Conservation (phyloP, 1,140 invertebrate genomes). For the Drosophila quadrilineata region DNA sequence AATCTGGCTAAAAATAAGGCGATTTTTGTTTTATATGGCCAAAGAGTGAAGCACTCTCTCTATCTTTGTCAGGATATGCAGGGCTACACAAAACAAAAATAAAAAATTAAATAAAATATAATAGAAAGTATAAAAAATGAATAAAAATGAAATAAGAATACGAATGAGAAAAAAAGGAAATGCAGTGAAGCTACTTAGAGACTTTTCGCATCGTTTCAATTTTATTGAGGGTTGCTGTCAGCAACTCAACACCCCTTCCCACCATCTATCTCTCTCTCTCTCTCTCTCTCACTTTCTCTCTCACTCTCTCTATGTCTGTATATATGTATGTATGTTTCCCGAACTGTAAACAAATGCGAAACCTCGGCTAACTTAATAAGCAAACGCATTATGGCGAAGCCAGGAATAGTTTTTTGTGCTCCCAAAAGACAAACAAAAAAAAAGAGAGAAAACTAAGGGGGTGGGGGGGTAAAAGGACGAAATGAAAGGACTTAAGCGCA, state of each 20-base stretch:
- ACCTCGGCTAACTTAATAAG: conserved; percentile 63
- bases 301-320: too few species aligned
- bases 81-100: too few species aligned
- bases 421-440: neutral
- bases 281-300: neutral
- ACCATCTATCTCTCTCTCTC: neutral
- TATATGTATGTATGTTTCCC: neutral
- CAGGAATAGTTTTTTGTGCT: conserved; percentile 23
- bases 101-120: too few species aligned
- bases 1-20: too few species aligned
- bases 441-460: neutral
- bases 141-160: too few species aligned
- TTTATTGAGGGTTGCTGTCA: conserved; percentile 22
- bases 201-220: conserved; percentile 12
- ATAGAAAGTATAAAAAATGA: too few species aligned
- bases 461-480: neutral
- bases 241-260: conserved; percentile 5
- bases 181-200: conserved; percentile 67
- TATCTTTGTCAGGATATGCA: too few species aligned
- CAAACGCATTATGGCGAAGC: conserved; percentile 52
- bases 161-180: conserved; percentile 1
- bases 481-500: conserved; percentile 36
- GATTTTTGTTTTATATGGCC: too few species aligned
- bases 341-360: conserved; percentile 66
- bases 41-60: too few species aligned